Conservation (phyloP, 2,113 vertebrate genomes). For the Haemorhous mexicanus region DNA sequence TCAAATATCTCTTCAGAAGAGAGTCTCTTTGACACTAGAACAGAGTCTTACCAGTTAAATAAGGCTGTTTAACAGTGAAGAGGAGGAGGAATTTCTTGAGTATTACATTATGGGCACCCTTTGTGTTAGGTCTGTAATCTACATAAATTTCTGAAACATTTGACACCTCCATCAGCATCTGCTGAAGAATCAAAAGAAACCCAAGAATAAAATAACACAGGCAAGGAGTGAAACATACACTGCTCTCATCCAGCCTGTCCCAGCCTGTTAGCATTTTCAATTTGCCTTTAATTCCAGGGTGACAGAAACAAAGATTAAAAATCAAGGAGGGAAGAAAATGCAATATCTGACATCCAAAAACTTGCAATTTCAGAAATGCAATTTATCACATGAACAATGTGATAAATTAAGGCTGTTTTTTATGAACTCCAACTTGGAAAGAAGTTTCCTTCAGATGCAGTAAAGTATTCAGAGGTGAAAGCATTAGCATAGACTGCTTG, state of each 20-base stretch:
- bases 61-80: not conserved
- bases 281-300: not conserved
- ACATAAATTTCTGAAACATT: not conserved
- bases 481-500: not conserved
- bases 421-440: not conserved
- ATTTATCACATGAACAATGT: not conserved
- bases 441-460: not conserved
- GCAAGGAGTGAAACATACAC: not conserved
- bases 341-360: not conserved
- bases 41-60: not conserved
- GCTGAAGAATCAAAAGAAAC: not conserved
- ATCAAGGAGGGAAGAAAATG: not conserved
- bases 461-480: not conserved
- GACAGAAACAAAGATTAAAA: conserved; percentile 14
- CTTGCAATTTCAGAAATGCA: not conserved
- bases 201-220: not conserved
- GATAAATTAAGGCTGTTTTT: not conserved
- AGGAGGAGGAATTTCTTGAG: not conserved
- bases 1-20: not conserved
- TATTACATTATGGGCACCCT: not conserved
- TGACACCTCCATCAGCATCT: not conserved
- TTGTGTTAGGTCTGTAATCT: not conserved
- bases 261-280: not conserved
- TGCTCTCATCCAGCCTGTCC: not conserved
- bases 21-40: not conserved